Evolutionary conservation across 2,797 vertebrate genomes (phyloP), one percentile per base, ranked within the genome.

Genomic region (Alosa sapidissima): DNA sequence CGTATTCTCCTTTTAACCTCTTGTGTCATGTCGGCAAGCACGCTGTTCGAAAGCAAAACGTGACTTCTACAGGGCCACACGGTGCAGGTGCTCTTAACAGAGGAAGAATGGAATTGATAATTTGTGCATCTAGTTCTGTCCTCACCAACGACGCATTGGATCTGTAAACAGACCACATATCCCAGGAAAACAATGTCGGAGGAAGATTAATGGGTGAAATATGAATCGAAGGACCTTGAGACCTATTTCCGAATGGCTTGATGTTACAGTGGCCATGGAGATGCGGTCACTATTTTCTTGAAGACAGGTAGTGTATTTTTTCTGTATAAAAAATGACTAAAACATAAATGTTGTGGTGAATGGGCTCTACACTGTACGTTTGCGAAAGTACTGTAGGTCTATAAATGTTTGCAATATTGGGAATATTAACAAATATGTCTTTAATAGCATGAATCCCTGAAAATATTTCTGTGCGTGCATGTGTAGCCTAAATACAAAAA

Each of bases 131-230:
- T 47, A 58, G n/a, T 85, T 24, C 24, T 49, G 33, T 52, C 11
- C 82, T 54, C 47, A 62, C 68, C 1, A 82, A 72, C 85, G 86
- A 88, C 86, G 83, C 87, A 75, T 85, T 88, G 87, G 85, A 68
- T 82, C 47, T 47, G 58, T 87, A 84, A 68, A 85, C 60, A 58
- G 51, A 81, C 45, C 47, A 47, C 11, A 47, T 81, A 24, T 19
- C 9, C 8, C 33, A 55, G 19, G 78, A 58, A 62, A 47, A 83
- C 54, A 24, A 41, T 58, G 81, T 36, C 24, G 81, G 33, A 86
- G 62, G 19, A 72, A 65, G 81, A 84, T 47, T 58, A 75, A 45
- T 54, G 6, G 6, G 48, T 11, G 54, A 41, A 84, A 65, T 36
- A 49, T 51, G 58, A 55, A 52, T 58, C 54, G 8, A 58, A 55